Conservation (phyloP, 37 sponge, comb jelly and placozoan species). For the Beroe forskalii region DNA sequence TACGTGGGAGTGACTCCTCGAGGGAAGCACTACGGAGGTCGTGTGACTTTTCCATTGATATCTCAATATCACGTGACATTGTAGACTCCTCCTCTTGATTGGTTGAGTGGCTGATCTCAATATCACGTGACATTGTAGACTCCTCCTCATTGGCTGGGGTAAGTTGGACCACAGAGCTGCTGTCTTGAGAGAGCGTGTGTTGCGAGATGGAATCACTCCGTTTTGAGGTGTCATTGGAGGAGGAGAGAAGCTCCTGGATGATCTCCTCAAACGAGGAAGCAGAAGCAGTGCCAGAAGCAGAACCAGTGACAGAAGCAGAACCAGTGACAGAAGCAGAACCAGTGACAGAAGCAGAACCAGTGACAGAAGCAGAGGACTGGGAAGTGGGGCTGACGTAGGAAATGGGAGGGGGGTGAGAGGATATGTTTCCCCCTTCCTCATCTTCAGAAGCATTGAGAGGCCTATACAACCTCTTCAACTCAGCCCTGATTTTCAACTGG, state of each 20-base stretch:
- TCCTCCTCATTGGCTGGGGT: not conserved
- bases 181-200: constrained; percentile 21
- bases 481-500: constrained; percentile 21
- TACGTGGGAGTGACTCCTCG: not conserved
- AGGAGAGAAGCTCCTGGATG: constrained; percentile 28
- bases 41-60: not conserved
- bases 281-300: not conserved
- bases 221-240: not conserved
- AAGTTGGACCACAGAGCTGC: not conserved
- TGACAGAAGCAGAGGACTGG: not conserved
- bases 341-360: too few species aligned
- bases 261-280: constrained; percentile 43
- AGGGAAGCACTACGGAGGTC: not conserved
- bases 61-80: not conserved
- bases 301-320: not conserved
- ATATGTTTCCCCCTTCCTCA: not conserved
- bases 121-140: not conserved
- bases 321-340: not conserved
- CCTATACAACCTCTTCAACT: not conserved
- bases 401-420: constrained; percentile 31
- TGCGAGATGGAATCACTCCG: constrained; percentile 50
- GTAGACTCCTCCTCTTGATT: not conserved
- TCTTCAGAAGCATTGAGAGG: not conserved
- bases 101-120: not conserved
- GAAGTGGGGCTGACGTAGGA: not conserved